phyloP scores from a whole-genome alignment of 2,888 invertebrate genomes.

The Caenorhabditis afra region DNA sequence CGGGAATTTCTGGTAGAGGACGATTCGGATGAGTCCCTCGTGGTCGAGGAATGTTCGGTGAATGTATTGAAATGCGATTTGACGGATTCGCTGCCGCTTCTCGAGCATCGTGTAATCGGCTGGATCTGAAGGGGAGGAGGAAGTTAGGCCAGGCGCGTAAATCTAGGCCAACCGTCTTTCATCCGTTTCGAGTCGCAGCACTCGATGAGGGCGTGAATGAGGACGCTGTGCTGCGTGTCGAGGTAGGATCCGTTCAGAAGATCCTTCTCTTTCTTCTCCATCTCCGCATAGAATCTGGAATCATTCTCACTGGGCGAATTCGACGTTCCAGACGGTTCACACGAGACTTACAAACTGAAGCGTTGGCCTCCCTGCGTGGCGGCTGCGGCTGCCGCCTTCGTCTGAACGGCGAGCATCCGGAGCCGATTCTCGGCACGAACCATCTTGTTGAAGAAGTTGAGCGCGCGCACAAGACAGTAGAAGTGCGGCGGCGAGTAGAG shows the following conservation, averaged over 20 bases:
- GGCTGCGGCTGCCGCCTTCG: neutral
- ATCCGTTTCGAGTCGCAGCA: slow-evolving; percentile 60
- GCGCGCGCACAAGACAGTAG: slow-evolving; percentile 49
- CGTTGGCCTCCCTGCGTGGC: too few relatives aligned
- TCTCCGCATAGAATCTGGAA: slow-evolving; percentile 29
- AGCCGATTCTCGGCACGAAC: slow-evolving; percentile 33
- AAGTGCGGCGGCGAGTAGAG: slow-evolving; percentile 64
- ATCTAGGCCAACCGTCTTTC: slow-evolving; percentile 45
- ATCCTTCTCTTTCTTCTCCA: slow-evolving; percentile 58
- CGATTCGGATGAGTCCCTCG: slow-evolving; percentile 58
- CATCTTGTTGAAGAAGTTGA: slow-evolving; percentile 58
- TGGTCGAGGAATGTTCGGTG: slow-evolving; percentile 62
- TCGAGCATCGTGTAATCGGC: slow-evolving; percentile 20
- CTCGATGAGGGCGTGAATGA: slow-evolving; percentile 65
- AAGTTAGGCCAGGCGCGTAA: neutral
- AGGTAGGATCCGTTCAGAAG: slow-evolving; percentile 45
- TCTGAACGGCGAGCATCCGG: slow-evolving; percentile 32
- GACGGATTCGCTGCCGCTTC: slow-evolving; percentile 37
- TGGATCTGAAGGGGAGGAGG: slow-evolving; percentile 26
- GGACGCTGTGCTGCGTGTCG: slow-evolving; percentile 55
- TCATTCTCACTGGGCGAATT: neutral
- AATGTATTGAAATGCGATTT: slow-evolving; percentile 61
- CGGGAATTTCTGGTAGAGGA: slow-evolving; percentile 60
- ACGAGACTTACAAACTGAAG: slow-evolving; percentile 8
- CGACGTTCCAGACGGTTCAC: neutral